These are phyloP conservation scores for Holothuria leucospilota DNA, from an alignment of 53 echinoderm and acorn worm species.

Conservation along the genomic window DNA sequence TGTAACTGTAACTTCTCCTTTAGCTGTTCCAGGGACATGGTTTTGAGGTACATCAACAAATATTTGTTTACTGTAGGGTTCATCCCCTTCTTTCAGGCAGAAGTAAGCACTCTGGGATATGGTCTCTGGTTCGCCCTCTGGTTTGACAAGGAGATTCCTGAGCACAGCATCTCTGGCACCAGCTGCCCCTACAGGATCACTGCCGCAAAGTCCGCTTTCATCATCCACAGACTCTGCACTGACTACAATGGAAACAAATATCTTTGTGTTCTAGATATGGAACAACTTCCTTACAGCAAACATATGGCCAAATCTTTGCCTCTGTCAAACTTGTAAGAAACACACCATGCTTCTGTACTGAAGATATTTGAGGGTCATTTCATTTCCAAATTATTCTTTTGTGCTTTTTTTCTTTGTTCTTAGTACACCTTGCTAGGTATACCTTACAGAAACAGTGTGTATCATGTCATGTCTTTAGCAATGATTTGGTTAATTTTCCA, in stretches of 20 bases:
- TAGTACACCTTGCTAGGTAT: too few relatives aligned
- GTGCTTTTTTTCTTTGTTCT: too few relatives aligned
- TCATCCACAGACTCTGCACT: slow-evolving; percentile 65
- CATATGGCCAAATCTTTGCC: too few relatives aligned
- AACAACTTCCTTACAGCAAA: too few relatives aligned
- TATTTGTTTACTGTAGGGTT: slow-evolving; percentile 67
- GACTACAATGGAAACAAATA: slow-evolving; percentile 50
- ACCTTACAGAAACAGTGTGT: too few relatives aligned
- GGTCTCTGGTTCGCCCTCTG: slow-evolving; percentile 88
- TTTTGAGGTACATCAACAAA: slow-evolving; percentile 53
- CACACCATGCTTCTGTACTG: too few relatives aligned
- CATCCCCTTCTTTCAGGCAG: slow-evolving; percentile 67
- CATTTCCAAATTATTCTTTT: too few relatives aligned
- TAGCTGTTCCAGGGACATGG: slow-evolving; percentile 37
- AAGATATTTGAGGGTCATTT: too few relatives aligned
- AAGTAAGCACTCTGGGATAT: slow-evolving; percentile 76
- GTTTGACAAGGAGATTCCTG: slow-evolving; percentile 57
- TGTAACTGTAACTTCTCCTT: slow-evolving; percentile 58
- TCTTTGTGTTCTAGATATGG: neutral
- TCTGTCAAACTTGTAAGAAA: too few relatives aligned
- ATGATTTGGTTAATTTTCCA: too few relatives aligned
- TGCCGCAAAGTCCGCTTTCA: slow-evolving; percentile 62
- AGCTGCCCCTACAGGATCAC: slow-evolving; percentile 60
- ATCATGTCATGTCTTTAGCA: too few relatives aligned
- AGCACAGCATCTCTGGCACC: slow-evolving; percentile 64